phyloP scores from a whole-genome alignment of 2,888 invertebrate species.

The Cylloceria caligata region DNA sequence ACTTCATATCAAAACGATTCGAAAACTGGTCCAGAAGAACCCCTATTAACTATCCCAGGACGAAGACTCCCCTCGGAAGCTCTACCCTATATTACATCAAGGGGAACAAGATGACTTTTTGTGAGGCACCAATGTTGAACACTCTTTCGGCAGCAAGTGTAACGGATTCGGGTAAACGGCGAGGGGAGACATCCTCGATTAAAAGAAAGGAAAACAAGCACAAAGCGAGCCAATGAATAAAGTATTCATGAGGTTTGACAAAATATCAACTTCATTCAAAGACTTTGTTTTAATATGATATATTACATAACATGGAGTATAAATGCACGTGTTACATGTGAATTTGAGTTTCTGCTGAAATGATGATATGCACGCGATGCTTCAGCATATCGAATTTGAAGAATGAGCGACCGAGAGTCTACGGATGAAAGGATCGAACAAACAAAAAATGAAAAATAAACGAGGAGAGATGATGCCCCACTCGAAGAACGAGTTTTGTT shows the following conservation, averaged over 20 bases:
- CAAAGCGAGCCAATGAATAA: not conserved
- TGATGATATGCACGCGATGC: constrained; percentile 20
- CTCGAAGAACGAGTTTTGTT: constrained; percentile 76
- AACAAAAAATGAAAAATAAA: constrained; percentile 9
- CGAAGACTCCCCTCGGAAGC: constrained; percentile 57
- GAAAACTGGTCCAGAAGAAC: constrained; percentile 78
- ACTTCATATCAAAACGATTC: constrained; percentile 80
- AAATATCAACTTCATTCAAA: constrained; percentile 14
- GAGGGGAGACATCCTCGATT: not conserved
- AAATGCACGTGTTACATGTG: constrained; percentile 18
- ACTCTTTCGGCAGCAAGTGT: constrained; percentile 77
- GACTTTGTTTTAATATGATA: constrained; percentile 2
- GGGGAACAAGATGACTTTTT: constrained; percentile 75
- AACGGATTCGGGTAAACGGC: constrained; percentile 75
- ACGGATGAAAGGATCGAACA: constrained; percentile 3
- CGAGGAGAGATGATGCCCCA: constrained; percentile 67
- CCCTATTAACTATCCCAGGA: constrained; percentile 73
- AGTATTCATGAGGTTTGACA: constrained; percentile 5
- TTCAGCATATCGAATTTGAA: constrained; percentile 14
- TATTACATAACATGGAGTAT: not conserved
- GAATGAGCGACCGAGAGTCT: not conserved
- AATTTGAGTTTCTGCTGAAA: constrained; percentile 1
- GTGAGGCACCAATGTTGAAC: constrained; percentile 2
- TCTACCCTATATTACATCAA: constrained; percentile 69
- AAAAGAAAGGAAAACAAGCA: not conserved